These are phyloP conservation scores for Sylvia atricapilla DNA, from an alignment of 2,113 vertebrate genomes.

Conservation along the genomic window DNA sequence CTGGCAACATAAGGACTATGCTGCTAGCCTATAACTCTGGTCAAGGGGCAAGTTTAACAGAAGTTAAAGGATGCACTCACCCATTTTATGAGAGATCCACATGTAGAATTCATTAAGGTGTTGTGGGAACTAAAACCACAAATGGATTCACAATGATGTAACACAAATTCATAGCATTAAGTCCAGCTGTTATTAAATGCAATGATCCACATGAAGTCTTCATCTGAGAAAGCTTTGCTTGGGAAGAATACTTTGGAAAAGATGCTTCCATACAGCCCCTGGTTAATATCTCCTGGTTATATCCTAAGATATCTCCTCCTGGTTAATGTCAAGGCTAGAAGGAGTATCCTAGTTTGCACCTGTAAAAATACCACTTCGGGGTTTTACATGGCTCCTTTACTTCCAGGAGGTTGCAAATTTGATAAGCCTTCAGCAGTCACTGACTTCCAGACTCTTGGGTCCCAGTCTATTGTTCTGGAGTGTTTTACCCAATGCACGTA, in stretches of 20 bases:
- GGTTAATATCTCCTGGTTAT: too few relatives aligned
- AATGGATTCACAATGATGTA: background rate
- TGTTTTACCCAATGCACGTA: background rate
- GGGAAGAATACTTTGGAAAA: background rate
- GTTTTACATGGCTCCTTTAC: background rate
- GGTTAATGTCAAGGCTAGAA: background rate
- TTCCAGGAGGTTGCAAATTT: background rate
- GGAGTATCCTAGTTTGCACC: background rate
- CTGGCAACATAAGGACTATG: background rate
- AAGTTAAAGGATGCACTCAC: background rate
- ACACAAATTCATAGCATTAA: background rate
- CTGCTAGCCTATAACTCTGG: background rate
- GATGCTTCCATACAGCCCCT: background rate
- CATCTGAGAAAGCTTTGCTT: background rate
- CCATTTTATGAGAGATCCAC: background rate
- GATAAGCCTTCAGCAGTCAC: background rate
- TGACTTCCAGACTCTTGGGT: background rate
- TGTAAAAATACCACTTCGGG: background rate
- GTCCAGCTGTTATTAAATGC: background rate
- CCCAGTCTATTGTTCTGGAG: background rate
- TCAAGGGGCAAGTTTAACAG: background rate
- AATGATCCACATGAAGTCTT: background rate
- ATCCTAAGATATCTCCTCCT: background rate
- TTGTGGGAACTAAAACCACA: background rate
- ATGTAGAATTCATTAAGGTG: background rate